These are phyloP conservation scores for Tryphoninae sp. DNA, from an alignment of 2,888 invertebrate genomes.

Conservation along the genomic window DNA sequence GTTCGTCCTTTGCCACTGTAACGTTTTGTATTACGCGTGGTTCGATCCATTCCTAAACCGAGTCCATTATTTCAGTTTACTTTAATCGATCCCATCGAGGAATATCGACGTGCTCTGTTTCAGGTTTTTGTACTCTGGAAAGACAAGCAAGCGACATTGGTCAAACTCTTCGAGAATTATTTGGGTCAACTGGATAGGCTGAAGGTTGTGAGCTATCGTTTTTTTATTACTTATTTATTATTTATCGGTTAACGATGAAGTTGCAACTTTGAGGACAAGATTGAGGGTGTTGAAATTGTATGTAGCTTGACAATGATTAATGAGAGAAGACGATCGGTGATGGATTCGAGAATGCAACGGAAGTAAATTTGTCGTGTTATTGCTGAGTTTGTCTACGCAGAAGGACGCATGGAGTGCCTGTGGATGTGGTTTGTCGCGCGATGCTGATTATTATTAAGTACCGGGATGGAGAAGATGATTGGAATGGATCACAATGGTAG, in stretches of 20 bases:
- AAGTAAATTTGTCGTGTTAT: too few relatives aligned
- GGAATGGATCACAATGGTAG: conserved; percentile 25
- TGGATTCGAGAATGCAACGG: too few relatives aligned
- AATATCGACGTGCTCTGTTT: neutral
- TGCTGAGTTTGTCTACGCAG: too few relatives aligned
- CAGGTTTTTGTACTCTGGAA: neutral
- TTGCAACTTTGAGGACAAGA: too few relatives aligned
- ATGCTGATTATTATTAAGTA: conserved; percentile 26
- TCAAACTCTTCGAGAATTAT: too few relatives aligned
- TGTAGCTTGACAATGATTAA: too few relatives aligned
- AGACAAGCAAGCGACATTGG: neutral
- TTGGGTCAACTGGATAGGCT: too few relatives aligned
- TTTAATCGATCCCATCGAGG: conserved; percentile 2
- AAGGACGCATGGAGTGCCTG: neutral
- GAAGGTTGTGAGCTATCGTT: too few relatives aligned
- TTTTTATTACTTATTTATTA: too few relatives aligned
- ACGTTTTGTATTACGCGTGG: neutral
- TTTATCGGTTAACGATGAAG: too few relatives aligned
- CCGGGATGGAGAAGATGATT: conserved; percentile 27
- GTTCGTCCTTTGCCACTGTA: conserved; percentile 5
- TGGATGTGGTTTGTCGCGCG: conserved; percentile 32
- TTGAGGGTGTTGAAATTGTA: too few relatives aligned
- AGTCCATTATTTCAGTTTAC: neutral
- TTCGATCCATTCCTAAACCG: conserved; percentile 10
- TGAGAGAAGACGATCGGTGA: too few relatives aligned